Evolutionary conservation across 2,888 invertebrate species (phyloP), one percentile per base, ranked within the genome.

Genomic region (Chalcis sispes): DNA sequence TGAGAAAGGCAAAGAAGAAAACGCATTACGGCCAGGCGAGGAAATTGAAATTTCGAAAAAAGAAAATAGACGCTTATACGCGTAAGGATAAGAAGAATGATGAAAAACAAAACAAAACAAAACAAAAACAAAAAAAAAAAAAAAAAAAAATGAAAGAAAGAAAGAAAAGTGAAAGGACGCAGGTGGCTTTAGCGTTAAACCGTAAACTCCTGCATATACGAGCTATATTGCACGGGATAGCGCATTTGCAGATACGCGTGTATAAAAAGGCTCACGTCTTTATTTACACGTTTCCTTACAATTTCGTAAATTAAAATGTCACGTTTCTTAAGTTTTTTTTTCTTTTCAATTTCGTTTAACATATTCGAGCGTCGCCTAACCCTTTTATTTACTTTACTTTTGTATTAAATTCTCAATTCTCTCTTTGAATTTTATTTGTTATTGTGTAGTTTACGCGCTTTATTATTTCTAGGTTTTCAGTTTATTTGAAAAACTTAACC

Each of bases 251-350:
- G n/a, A 52, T 54, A 52, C 52, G 40, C 23, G 40, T 66, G 15
- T 50, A 27, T 10, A 23, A 2, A 42, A 13, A 42, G 15, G 27
- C 46, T 0, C 13, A n/a, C 40, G 36, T 46, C 32, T 46, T 46
- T 18, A n/a, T 29, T 0, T 8, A n/a, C 40, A 23, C 42, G 29
- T 46, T 46, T 18, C 25, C 27, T 67, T 42, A 29, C 67, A 58
- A 69, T 69, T 69, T 58, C 32, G 32, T 32, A 69, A 69, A 58
- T 69, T 56, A 69, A 58, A n/a, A 69, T 58, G 58, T 58, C 66
- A 25, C 56, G 3, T 32, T 64, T n/a, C 52, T 7, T 15, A 1
- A 27, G 13, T 13, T 27, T 67, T 58, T 69, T 15, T 58, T 58
- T 67, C 58, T 46, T 58, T 58, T 62, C 23, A 18, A 13, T 42